Conservation (phyloP, 2,113 vertebrate genomes). For the Andinoacara biseriatus region DNA sequence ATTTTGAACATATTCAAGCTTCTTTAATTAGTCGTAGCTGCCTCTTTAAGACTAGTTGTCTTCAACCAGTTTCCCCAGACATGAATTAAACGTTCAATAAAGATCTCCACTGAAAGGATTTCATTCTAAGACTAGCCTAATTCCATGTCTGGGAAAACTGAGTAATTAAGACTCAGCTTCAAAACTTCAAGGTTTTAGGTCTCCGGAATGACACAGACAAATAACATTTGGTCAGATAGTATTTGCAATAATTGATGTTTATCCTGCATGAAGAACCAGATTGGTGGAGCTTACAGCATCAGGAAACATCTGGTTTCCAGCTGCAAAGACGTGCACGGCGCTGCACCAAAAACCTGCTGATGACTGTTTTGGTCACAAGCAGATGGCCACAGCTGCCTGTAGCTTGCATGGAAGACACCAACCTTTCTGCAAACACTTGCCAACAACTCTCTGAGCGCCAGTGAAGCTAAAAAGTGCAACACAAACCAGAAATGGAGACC, state of each 20-base stretch:
- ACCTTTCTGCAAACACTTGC: neutral
- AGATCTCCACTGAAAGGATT: neutral
- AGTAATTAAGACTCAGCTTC: neutral
- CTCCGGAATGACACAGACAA: neutral
- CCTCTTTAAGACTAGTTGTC: too few species aligned
- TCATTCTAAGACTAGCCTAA: neutral
- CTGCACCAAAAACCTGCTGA: too few species aligned
- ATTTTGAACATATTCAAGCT: conserved; percentile 11
- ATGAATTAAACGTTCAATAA: neutral
- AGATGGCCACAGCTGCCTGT: neutral
- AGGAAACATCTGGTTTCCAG: neutral
- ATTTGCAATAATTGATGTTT: neutral
- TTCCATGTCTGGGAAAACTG: neutral
- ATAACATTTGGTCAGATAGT: neutral
- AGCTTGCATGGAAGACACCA: neutral
- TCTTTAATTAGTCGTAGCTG: too few species aligned
- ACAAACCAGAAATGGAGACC: too few species aligned
- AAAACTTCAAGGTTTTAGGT: conserved; percentile 3
- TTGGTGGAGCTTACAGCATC: neutral
- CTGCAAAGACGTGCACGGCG: too few species aligned
- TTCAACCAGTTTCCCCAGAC: too few species aligned
- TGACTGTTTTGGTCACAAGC: neutral
- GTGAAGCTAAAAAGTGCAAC: neutral
- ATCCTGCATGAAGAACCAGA: neutral
- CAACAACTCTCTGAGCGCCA: neutral